A percentile compares a stretch with the other conserved stretches of the same genome.
Evolutionary conservation across 2,113 vertebrate species (phyloP).

Genomic region (Cyphomyrus plagiostoma): DNA sequence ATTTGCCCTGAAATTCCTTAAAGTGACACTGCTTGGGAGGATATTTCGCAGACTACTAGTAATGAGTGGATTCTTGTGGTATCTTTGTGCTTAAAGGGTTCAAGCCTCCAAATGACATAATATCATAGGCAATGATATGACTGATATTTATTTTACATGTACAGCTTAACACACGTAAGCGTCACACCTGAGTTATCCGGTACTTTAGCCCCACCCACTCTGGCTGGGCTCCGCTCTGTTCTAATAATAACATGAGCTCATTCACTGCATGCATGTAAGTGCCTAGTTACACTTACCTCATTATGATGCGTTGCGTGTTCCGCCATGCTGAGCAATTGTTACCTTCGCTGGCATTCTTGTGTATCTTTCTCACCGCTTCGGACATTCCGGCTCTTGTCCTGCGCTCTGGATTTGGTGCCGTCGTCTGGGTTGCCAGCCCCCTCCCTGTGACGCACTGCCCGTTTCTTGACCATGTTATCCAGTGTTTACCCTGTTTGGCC

Average conservation of each 20-base stretch:
- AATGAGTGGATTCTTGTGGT: neutral
- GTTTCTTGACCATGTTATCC: neutral
- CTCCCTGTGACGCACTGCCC: neutral
- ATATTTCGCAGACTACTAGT: neutral
- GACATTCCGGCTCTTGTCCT: neutral
- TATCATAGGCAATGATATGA: neutral
- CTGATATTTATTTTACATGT: neutral
- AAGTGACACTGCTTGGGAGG: neutral
- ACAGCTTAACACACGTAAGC: neutral
- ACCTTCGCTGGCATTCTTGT: neutral
- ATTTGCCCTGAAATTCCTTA: neutral
- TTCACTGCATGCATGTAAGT: neutral
- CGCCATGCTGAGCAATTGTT: neutral
- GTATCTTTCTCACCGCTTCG: neutral
- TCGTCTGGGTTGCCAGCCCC: neutral
- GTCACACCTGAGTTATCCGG: neutral
- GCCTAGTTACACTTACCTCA: neutral
- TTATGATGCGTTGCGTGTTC: neutral
- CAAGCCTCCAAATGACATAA: neutral
- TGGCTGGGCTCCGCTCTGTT: neutral
- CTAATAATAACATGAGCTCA: neutral
- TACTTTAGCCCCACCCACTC: neutral
- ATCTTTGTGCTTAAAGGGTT: neutral
- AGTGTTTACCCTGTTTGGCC: neutral
- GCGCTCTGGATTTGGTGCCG: neutral